Base-by-base conservation (phyloP, 2,888 invertebrate genomes). In the Chaitophorus viminalis region DNA sequence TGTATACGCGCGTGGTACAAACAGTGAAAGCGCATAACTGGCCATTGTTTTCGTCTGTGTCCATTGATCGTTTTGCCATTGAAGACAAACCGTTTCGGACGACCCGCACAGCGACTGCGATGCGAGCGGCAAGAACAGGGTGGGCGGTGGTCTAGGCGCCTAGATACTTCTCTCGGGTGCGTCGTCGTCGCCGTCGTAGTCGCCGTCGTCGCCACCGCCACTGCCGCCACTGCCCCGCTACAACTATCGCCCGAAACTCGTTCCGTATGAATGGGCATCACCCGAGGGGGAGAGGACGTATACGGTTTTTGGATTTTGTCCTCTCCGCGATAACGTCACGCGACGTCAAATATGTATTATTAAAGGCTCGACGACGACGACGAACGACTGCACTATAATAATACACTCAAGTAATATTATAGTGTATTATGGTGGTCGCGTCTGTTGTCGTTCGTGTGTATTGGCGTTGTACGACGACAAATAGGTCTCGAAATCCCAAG, bases 51-150 rank as follows among this genome's bases (percentile, higher is more conserved):
- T 68, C 70, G 52, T 78, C 52, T 2, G 46, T 46, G 77, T 78
- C 85, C 85, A 86, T 86, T 86, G 85, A 86, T 86, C 85, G 78
- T 86, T 78, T 86, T 29, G 54, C 85, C 85, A 86, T 86, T 86
- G 85, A 86, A 86, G 85, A 78, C 72, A 54, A 84, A 86, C 85
- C 85, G 70, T 72, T 86, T 78, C 54, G 70, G 77, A n/a, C 81
- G 33, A 29, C 54, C 36, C 33, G 31, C n/a, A 60, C 60, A 3
- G 60, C 65, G 79, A 39, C 74, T 11, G n/a, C n/a, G 74, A 6
- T 31, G 82, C 2, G 52, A 17, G 36, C 39, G 33, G 75, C 39
- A 17, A 60, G 25, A 33, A 72, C 11, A n/a, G 9, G 81, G 52
- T 52, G 85, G 31, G 77, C 68, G 77, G 68, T 46, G 77, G 68